phyloP scores from a whole-genome alignment of 2,113 vertebrate genomes.

The Vireo altiloquus region DNA sequence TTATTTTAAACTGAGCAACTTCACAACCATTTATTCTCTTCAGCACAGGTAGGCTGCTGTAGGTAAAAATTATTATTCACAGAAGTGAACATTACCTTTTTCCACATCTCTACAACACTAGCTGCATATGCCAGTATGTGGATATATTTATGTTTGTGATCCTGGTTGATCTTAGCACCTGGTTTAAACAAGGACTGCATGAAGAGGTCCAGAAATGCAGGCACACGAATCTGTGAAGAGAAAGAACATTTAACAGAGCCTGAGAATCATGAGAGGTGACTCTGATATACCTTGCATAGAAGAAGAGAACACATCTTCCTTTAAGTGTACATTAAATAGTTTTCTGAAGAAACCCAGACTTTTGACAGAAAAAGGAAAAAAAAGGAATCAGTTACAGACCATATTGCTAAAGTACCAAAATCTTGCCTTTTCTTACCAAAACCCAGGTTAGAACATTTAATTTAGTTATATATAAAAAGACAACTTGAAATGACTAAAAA shows the following conservation, averaged over 20 bases:
- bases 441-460: neutral
- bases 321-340: neutral
- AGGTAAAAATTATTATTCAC: neutral
- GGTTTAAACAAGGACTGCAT: constrained; percentile 98
- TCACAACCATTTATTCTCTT: neutral
- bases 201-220: constrained; percentile 95
- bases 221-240: constrained; percentile 86
- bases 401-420: neutral
- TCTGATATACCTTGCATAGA: neutral
- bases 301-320: neutral
- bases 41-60: neutral
- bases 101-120: constrained; percentile 97
- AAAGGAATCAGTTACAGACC: neutral
- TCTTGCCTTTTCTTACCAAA: neutral
- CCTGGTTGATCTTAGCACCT: constrained; percentile 98
- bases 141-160: constrained; percentile 99
- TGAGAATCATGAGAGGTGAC: neutral
- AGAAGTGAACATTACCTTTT: constrained; percentile 81
- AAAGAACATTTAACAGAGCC: neutral
- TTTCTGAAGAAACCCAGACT: neutral
- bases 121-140: constrained; percentile 96
- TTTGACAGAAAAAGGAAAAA: neutral
- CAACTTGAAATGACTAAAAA: neutral
- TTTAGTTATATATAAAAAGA: neutral
- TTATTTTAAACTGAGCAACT: neutral